Base-by-base conservation (phyloP, 2,888 invertebrate species). In the Allolobophora icterica region DNA sequence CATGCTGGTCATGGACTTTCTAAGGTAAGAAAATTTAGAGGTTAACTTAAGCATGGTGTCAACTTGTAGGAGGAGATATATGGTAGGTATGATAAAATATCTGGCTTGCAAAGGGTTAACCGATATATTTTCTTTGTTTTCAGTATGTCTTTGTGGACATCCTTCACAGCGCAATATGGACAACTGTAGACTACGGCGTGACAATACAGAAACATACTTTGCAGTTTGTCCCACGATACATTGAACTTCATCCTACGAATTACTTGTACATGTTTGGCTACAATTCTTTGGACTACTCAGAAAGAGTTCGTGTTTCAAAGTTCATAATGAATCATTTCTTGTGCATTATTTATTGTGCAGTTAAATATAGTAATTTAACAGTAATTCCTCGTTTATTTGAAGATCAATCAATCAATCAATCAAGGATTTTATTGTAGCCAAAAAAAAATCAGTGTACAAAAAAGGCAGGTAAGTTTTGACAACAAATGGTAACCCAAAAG, bases 111-210 rank as follows among this genome's bases (percentile, higher is more conserved):
- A 21, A 21, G 52, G n/a, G n/a, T 71, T 71, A 71, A 71, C 71
- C n/a, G 71, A n/a, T 71, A 71, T n/a, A 71, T 8, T 71, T 71
- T 71, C 30, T 52, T 91, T 92, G 93, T 91, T 96, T 96, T 89
- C 96, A 98, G 98, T 97, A 97, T 95, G 97, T 98, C 0, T 98
- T 98, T 95, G 97, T 97, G 90, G 98, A 98, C 95, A 96, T 97
- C 3, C 96, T 96, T 84, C 97, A 98, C 95, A 97, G 97, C 94
- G 96, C 97, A 93, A 96, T 98, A 52, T 98, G 97, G 94, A 97
- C 97, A 91, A 98, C 98, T 0, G 96, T 95, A 89, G 96, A 98
- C 95, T 97, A 97, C 95, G 97, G 97, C 0, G 95, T 95, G 87
- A 96, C 96, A n/a, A 97, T 98, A 92, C 95, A 95, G 84, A 96